These are phyloP conservation scores for Noctua janthina DNA, from an alignment of 2,888 invertebrate genomes.

Conservation along the genomic window DNA sequence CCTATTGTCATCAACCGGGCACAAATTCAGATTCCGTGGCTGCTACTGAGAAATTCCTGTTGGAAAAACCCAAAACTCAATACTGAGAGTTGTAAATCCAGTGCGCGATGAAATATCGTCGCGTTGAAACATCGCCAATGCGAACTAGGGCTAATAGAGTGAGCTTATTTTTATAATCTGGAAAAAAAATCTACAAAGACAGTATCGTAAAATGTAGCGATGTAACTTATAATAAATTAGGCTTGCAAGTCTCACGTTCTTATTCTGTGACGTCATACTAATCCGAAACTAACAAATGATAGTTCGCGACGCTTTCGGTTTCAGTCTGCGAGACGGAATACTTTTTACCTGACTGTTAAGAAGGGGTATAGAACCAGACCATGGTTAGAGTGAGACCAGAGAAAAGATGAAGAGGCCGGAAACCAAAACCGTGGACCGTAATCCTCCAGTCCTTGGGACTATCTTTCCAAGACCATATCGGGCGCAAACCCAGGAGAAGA, in stretches of 20 bases:
- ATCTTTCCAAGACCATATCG: neutral
- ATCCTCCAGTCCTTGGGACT: neutral
- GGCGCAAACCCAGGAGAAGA: neutral
- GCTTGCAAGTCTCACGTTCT: conserved; percentile 17
- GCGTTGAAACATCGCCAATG: neutral
- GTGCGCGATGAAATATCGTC: neutral
- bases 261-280: conserved; percentile 17
- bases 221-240: neutral
- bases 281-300: conserved; percentile 12
- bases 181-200: neutral
- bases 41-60: too few relatives aligned
- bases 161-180: neutral
- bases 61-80: neutral
- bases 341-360: neutral
- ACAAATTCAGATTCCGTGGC: too few relatives aligned
- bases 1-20: too few relatives aligned
- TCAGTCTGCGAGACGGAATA: neutral
- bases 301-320: conserved; percentile 16
- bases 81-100: neutral
- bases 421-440: neutral
- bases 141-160: neutral
- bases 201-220: neutral
- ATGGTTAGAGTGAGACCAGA: neutral
- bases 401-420: neutral
- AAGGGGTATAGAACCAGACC: neutral